Conservation (phyloP, 2,888 invertebrate species). For the Dendrolimus pini region DNA sequence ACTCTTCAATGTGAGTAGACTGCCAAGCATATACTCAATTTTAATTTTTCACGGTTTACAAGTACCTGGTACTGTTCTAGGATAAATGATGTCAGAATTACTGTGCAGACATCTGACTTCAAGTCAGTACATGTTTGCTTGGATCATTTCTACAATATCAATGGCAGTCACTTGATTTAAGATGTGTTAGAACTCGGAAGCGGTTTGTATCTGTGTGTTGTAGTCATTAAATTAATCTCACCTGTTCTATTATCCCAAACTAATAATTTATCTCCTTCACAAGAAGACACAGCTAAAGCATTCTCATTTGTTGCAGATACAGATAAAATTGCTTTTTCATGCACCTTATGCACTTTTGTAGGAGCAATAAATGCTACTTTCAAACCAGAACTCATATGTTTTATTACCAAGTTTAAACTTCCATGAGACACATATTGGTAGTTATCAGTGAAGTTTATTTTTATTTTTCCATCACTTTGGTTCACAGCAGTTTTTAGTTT, state of each 20-base stretch:
- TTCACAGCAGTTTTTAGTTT: conserved; percentile 47
- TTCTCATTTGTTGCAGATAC: conserved; percentile 75
- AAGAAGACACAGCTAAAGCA: conserved; percentile 79
- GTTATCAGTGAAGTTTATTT: conserved; percentile 49
- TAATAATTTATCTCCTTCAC: conserved; percentile 74
- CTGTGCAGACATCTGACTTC: too few relatives aligned
- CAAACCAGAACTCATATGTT: conserved; percentile 52
- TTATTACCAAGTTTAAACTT: conserved; percentile 56
- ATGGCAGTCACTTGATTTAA: too few relatives aligned
- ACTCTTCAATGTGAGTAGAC: too few relatives aligned
- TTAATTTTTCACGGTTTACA: too few relatives aligned
- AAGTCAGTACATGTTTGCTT: too few relatives aligned
- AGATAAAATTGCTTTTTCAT: conserved; percentile 70
- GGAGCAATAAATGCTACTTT: conserved; percentile 72
- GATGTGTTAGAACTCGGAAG: too few relatives aligned
- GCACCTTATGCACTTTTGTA: conserved; percentile 60
- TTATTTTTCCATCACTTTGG: conserved; percentile 51
- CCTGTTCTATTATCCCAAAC: conserved; percentile 81
- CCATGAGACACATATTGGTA: conserved; percentile 59
- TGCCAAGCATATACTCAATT: too few relatives aligned
- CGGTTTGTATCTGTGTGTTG: too few relatives aligned
- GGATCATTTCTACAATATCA: too few relatives aligned
- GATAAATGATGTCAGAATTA: too few relatives aligned
- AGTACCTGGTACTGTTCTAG: too few relatives aligned
- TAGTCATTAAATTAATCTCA: conserved; percentile 18